A percentile compares a stretch with the other conserved stretches of the same genome.
These are phyloP conservation scores for Sturnus vulgaris DNA, from an alignment of 2,113 vertebrate species.

Conservation along the genomic window DNA sequence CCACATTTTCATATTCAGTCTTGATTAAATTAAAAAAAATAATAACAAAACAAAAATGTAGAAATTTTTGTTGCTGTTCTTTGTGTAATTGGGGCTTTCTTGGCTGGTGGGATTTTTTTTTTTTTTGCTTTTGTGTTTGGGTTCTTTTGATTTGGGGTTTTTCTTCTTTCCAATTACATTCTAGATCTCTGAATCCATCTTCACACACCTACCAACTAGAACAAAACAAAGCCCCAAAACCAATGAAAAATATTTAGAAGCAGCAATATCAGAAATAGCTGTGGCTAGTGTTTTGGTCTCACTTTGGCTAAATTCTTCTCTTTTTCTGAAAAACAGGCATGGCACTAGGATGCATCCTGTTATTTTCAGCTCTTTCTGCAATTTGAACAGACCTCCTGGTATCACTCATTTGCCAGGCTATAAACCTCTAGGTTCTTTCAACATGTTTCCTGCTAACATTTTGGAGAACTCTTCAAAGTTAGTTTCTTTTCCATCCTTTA, in stretches of 20 bases:
- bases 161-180: fast-evolving
- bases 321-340: neutral
- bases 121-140: neutral
- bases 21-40: neutral
- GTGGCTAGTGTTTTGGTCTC: neutral
- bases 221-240: neutral
- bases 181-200: neutral
- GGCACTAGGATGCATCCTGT: neutral
- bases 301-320: neutral
- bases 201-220: neutral
- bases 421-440: neutral
- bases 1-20: neutral
- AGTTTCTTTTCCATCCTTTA: neutral
- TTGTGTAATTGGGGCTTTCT: fast-evolving
- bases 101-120: too few species aligned
- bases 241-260: neutral
- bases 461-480: neutral
- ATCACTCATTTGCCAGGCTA: neutral
- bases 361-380: neutral
- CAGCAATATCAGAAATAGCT: neutral
- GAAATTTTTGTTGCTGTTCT: neutral
- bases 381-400: neutral
- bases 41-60: neutral
- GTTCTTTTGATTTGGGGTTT: neutral
- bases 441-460: neutral